Conservation (phyloP, 2,797 vertebrate genomes). For the Xiphophorus birchmanni region DNA sequence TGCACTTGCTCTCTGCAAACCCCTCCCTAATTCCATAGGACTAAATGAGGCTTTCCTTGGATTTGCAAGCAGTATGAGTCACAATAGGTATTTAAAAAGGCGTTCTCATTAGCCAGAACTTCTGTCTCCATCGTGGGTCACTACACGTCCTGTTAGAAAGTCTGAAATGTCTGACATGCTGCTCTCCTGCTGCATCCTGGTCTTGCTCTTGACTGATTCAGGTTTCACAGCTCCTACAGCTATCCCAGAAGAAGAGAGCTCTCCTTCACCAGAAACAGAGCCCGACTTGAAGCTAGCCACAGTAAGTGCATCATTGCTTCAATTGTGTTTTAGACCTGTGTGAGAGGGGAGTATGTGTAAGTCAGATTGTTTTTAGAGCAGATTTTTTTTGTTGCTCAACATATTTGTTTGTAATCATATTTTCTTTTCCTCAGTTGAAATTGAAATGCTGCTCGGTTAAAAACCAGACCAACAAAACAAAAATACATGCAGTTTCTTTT, state of each 20-base stretch:
- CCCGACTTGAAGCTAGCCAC: slow-evolving; percentile 76
- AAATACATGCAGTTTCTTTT: not conserved
- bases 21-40: slow-evolving; percentile 77
- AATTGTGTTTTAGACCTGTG: slow-evolving; percentile 36
- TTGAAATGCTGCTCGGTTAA: not conserved
- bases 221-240: slow-evolving; percentile 65
- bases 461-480: not conserved
- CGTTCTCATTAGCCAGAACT: slow-evolving; percentile 75
- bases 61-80: slow-evolving; percentile 77
- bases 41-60: slow-evolving; percentile 74
- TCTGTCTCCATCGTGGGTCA: slow-evolving; percentile 44
- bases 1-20: slow-evolving; percentile 70
- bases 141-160: slow-evolving; percentile 44
- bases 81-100: slow-evolving; percentile 81
- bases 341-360: slow-evolving; percentile 36
- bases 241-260: slow-evolving; percentile 40
- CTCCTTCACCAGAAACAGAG: slow-evolving; percentile 60
- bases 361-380: slow-evolving; percentile 12
- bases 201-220: slow-evolving; percentile 49
- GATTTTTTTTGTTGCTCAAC: slow-evolving; percentile 13
- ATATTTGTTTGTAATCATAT: slow-evolving; percentile 18
- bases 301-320: slow-evolving; percentile 77
- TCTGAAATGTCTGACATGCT: slow-evolving; percentile 71
- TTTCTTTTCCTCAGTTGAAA: slow-evolving; percentile 7
- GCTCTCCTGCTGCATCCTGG: slow-evolving; percentile 62